Evolutionary conservation across 2,113 vertebrate genomes (phyloP).

Genomic region (Azemiops feae): DNA sequence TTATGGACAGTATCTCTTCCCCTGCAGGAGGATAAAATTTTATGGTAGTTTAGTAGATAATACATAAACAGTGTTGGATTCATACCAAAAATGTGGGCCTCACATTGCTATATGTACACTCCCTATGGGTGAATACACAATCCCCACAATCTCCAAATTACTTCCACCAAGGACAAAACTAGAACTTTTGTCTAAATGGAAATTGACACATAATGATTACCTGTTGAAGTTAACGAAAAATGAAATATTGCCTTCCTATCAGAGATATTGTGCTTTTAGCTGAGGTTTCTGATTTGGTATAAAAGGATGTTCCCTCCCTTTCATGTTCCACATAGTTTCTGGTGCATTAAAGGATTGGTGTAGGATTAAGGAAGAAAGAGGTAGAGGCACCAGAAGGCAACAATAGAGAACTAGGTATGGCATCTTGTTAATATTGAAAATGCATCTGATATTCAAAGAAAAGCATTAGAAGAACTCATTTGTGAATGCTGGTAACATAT

Average conservation of each 20-base stretch:
- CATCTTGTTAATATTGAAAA: background rate
- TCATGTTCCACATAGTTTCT: background rate
- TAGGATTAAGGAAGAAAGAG: background rate
- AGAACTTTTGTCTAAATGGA: background rate
- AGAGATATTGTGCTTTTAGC: background rate
- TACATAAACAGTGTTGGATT: background rate
- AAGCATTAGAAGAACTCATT: background rate
- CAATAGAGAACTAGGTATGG: background rate
- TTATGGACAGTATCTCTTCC: background rate
- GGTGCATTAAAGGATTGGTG: background rate
- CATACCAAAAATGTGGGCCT: background rate
- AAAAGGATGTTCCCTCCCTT: background rate
- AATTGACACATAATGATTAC: background rate
- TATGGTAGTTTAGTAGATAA: background rate
- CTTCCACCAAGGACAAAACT: background rate
- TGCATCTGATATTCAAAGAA: background rate
- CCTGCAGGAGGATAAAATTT: background rate
- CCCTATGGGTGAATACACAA: background rate
- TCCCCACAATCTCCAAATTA: background rate
- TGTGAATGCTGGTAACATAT: background rate
- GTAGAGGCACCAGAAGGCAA: background rate
- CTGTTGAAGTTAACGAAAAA: too few relatives aligned
- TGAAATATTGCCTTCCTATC: background rate
- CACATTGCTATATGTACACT: background rate
- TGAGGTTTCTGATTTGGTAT: background rate